These are phyloP conservation scores for Chelidonichthys spinosus DNA, from an alignment of 2,797 vertebrate genomes.

Conservation along the genomic window DNA sequence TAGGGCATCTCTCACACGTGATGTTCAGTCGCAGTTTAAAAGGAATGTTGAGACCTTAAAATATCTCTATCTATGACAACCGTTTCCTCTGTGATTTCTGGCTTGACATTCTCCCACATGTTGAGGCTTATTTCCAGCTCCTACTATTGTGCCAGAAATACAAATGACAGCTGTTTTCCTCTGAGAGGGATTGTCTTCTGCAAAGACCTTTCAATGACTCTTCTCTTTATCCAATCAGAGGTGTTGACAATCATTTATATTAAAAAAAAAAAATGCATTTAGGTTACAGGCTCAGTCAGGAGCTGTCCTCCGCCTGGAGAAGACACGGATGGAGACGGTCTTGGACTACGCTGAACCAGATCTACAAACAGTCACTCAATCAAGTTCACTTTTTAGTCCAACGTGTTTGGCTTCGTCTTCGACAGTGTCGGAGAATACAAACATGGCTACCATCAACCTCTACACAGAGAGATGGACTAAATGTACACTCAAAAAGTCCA, in stretches of 20 bases:
- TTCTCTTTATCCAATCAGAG: slow-evolving; percentile 38
- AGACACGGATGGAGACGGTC: slow-evolving; percentile 16
- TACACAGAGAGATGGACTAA: slow-evolving; percentile 13
- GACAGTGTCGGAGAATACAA: slow-evolving; percentile 34
- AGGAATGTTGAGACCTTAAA: slow-evolving; percentile 63
- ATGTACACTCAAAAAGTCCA: slow-evolving; percentile 43
- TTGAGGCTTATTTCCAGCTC: slow-evolving; percentile 71
- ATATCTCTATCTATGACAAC: slow-evolving; percentile 60
- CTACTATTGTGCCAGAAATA: slow-evolving; percentile 69
- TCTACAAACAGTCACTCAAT: slow-evolving; percentile 47
- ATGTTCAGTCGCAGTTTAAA: slow-evolving; percentile 13
- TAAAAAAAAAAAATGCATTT: slow-evolving; percentile 22
- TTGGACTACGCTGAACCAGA: slow-evolving; percentile 30
- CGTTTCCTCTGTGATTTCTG: slow-evolving; percentile 68
- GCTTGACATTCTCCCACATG: slow-evolving; percentile 74
- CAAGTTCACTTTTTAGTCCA: slow-evolving; percentile 44
- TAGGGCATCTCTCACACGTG: slow-evolving; percentile 23
- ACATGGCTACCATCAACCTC: slow-evolving; percentile 43
- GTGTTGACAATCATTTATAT: slow-evolving; percentile 53
- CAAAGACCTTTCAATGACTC: slow-evolving; percentile 49
- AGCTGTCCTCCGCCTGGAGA: not conserved
- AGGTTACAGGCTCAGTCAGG: slow-evolving; percentile 34
- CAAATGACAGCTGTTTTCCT: slow-evolving; percentile 81
- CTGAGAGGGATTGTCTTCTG: slow-evolving; percentile 58
- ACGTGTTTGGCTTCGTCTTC: slow-evolving; percentile 44